Percentiles rank a stretch among this genome's conserved stretches.
phyloP scores from a whole-genome alignment of 1,140 invertebrate species.

The Agrilus planipennis region DNA sequence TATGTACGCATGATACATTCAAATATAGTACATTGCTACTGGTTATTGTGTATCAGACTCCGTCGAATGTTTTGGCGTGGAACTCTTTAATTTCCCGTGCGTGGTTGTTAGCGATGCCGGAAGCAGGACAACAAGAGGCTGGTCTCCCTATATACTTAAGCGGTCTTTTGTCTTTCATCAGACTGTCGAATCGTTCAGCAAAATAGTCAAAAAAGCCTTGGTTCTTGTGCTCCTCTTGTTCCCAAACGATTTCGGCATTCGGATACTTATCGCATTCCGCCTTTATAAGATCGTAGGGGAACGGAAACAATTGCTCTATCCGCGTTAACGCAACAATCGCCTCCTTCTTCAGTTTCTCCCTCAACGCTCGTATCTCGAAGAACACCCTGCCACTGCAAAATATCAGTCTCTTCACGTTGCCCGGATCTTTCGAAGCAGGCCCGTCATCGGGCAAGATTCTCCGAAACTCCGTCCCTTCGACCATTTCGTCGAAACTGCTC shows the following conservation, averaged over 20 bases:
- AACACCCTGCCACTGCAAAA: constrained; percentile 78
- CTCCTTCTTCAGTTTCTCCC: constrained; percentile 51
- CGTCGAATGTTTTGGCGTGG: too few species aligned
- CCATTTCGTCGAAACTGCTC: constrained; percentile 68
- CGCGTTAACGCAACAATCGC: constrained; percentile 62
- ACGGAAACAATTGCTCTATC: constrained; percentile 58
- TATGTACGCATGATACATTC: too few species aligned
- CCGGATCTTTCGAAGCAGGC: constrained; percentile 40
- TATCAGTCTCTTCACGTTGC: constrained; percentile 57
- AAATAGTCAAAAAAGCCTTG: constrained; percentile 39
- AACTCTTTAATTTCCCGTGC: too few species aligned
- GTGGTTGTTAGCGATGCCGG: too few species aligned
- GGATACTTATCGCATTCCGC: constrained; percentile 60
- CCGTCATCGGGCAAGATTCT: constrained; percentile 49
- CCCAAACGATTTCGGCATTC: constrained; percentile 60
- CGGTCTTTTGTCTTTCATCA: too few species aligned
- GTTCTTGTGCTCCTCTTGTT: constrained; percentile 85
- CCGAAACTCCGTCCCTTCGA: constrained; percentile 66
- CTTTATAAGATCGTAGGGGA: constrained; percentile 70
- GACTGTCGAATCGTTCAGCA: too few species aligned
- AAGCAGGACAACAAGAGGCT: too few species aligned
- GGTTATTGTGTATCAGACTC: too few species aligned
- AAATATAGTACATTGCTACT: too few species aligned
- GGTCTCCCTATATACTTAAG: too few species aligned
- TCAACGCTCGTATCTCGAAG: constrained; percentile 62